Evolutionary conservation across 2,888 invertebrate species (phyloP).

Genomic region (Papilio gigon): DNA sequence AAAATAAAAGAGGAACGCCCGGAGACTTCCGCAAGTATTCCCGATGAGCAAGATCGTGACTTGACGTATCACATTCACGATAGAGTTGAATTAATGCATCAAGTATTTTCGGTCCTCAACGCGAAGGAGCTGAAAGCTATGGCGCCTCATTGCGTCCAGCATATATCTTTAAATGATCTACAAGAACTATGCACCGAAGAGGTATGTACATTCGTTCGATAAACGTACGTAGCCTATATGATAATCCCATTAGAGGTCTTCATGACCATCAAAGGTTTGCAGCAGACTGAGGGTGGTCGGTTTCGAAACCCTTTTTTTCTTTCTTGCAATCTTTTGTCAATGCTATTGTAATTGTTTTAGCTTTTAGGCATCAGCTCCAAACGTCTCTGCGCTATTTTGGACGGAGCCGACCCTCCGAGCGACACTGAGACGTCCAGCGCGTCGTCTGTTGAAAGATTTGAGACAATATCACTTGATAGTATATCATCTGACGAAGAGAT

Average conservation of each 20-base stretch:
- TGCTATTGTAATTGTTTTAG: conserved; percentile 51
- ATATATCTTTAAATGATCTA: conserved; percentile 76
- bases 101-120: conserved; percentile 82
- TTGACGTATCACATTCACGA: conserved; percentile 83
- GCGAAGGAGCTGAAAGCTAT: conserved; percentile 81
- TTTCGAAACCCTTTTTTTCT: too few relatives aligned
- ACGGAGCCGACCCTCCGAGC: conserved; percentile 74
- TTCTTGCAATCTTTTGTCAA: not conserved
- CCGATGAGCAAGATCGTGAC: conserved; percentile 70
- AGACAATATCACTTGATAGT: conserved; percentile 84
- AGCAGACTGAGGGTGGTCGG: too few relatives aligned
- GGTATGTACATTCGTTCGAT: conserved; percentile 52
- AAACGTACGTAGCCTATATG: too few relatives aligned
- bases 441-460: conserved; percentile 63
- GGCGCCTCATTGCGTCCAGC: conserved; percentile 78
- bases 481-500: conserved; percentile 82
- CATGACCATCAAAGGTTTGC: too few relatives aligned
- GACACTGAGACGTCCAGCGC: conserved; percentile 74
- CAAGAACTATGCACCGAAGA: conserved; percentile 84
- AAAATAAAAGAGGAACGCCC: conserved; percentile 48
- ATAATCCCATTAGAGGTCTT: too few relatives aligned
- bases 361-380: conserved; percentile 84
- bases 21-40: conserved; percentile 50
- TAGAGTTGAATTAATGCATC: conserved; percentile 82
- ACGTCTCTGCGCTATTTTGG: conserved; percentile 80